Base-by-base conservation (phyloP, 2,888 invertebrate species). In the Cenopis cana region DNA sequence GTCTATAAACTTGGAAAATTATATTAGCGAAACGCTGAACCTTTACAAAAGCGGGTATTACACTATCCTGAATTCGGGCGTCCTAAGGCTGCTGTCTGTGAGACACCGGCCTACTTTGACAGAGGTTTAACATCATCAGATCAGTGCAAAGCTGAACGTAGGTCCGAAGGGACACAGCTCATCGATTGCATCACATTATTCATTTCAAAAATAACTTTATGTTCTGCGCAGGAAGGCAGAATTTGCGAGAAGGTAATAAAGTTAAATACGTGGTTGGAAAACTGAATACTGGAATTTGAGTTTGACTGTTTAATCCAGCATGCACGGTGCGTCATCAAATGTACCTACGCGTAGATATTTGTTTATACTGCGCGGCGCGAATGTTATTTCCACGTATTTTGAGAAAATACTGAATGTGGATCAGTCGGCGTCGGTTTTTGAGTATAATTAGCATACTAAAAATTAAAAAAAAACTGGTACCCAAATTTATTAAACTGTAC, bases 141-240 rank as follows among this genome's bases (percentile, higher is more conserved):
- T 87, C 80, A 82, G 78, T 81, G 74, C 84, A 87, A 89, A 90
- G 88, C 88, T 85, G 82, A 81, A 83, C 84, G 86, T 86, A 81
- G 83, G 82, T 82, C 80, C 84, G 82, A 78, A 77, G 81, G 79
- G 85, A 80, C 85, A 84, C 85, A 82, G 9, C 20, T 17, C 2
- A 10, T 11, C 9, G 29, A 1, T 10, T n/a, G 10, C 20, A 38
- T 4, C 52, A n/a, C 24, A 18, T 5, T 38, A 64, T 38, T 0
- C 36, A 0, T 64, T 64, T 12, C 10, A 64, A 38, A 64, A 33
- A 11, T 0, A 0, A 52, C 64, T 38, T 36, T 54, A 38, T 10
- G 9, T 10, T 54, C 0, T 11, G n/a, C 24, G 9, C 38, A 17
- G 1, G 2, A 38, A 14, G 64, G 52, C 20, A 0, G 2, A 9